These are phyloP conservation scores for Panurus biarmicus DNA, from an alignment of 2,113 vertebrate species.

Conservation along the genomic window DNA sequence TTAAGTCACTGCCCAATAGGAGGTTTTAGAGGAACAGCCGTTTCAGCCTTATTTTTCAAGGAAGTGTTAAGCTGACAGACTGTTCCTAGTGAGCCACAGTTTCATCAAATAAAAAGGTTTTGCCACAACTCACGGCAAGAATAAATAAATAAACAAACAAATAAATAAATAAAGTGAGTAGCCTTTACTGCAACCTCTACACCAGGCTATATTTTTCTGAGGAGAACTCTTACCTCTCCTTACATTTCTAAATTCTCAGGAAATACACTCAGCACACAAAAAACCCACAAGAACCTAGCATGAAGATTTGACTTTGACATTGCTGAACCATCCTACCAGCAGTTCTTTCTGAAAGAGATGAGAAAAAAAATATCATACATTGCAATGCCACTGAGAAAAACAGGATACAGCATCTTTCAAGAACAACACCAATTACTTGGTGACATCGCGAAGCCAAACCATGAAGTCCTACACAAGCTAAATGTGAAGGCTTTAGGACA, in stretches of 20 bases:
- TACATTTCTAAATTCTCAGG: not conserved
- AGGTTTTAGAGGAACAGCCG: not conserved
- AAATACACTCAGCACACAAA: not conserved
- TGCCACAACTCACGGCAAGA: not conserved
- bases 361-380: not conserved
- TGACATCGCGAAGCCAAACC: not conserved
- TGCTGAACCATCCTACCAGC: not conserved
- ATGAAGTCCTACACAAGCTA: not conserved
- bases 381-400: not conserved
- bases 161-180: not conserved
- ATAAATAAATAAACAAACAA: not conserved
- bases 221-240: not conserved
- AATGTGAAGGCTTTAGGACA: not conserved
- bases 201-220: not conserved
- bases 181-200: not conserved
- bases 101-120: not conserved
- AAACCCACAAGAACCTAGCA: not conserved
- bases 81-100: not conserved
- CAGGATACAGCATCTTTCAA: fast-evolving
- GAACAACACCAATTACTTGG: not conserved
- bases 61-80: not conserved
- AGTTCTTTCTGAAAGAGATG: not conserved
- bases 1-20: not conserved
- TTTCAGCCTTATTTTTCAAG: not conserved
- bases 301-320: not conserved